These are phyloP conservation scores for Polydrusus pterygomalis DNA, from an alignment of 2,888 invertebrate genomes.

Conservation along the genomic window DNA sequence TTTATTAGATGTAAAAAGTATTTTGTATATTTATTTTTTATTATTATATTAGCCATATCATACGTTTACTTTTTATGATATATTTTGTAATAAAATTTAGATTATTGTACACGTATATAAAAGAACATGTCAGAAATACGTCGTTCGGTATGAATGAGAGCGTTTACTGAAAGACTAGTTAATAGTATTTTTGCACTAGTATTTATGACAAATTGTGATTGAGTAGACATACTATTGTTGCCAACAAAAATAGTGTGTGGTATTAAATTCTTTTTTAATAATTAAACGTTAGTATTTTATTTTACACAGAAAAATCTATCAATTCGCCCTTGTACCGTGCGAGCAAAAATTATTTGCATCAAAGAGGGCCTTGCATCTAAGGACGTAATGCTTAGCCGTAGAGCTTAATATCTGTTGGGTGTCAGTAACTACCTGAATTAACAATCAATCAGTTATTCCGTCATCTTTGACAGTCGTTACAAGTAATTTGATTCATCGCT, in stretches of 20 bases:
- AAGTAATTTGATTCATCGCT: too few relatives aligned
- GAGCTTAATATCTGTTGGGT: too few relatives aligned
- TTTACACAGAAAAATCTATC: not conserved
- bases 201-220: slow-evolving; percentile 71
- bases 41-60: slow-evolving; percentile 57
- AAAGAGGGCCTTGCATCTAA: too few relatives aligned
- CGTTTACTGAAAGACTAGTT: slow-evolving; percentile 65
- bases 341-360: too few relatives aligned
- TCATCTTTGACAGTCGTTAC: too few relatives aligned
- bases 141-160: slow-evolving; percentile 59
- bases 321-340: not conserved
- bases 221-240: slow-evolving; percentile 66
- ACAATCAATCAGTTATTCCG: too few relatives aligned
- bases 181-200: slow-evolving; percentile 72
- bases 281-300: slow-evolving; percentile 8
- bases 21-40: slow-evolving; percentile 59
- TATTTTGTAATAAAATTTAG: slow-evolving; percentile 57
- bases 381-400: too few relatives aligned
- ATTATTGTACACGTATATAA: slow-evolving; percentile 51
- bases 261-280: slow-evolving; percentile 55
- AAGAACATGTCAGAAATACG: slow-evolving; percentile 42
- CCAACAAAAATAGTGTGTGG: slow-evolving; percentile 62
- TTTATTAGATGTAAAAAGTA: slow-evolving; percentile 57
- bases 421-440: too few relatives aligned
- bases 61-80: slow-evolving; percentile 54